Conservation (phyloP, 2,797 vertebrate species). For the Argyrosomus regius region DNA sequence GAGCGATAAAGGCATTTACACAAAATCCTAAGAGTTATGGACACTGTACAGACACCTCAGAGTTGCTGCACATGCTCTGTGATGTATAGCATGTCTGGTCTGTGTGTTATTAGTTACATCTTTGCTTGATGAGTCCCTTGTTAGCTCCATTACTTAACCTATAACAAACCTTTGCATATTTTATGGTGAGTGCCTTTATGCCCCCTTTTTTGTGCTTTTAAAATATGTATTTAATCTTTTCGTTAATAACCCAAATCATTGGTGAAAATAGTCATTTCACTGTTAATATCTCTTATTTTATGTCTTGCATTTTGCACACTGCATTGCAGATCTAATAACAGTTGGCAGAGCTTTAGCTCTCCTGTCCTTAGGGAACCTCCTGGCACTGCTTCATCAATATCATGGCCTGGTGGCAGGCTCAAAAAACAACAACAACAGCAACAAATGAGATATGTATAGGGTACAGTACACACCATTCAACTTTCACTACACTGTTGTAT, state of each 20-base stretch:
- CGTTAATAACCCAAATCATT: background rate
- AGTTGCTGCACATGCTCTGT: background rate
- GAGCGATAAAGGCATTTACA: background rate
- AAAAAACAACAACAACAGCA: constrained; percentile 2
- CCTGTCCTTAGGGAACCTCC: constrained; percentile 40
- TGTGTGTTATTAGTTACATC: background rate
- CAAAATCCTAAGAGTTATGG: background rate
- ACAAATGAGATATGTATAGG: constrained; percentile 5
- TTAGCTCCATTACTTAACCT: background rate
- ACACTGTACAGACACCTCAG: background rate
- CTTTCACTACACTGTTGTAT: background rate
- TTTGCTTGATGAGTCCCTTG: background rate
- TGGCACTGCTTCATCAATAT: constrained; percentile 44
- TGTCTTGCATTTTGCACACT: constrained; percentile 18
- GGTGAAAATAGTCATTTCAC: background rate
- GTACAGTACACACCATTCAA: background rate
- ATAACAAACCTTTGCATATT: background rate
- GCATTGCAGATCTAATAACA: constrained; percentile 54
- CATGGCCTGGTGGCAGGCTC: constrained; percentile 11
- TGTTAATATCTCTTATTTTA: constrained; percentile 1
- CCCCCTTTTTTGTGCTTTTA: background rate
- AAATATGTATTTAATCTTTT: background rate
- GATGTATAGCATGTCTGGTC: background rate
- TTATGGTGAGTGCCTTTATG: background rate
- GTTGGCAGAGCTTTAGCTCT: constrained; percentile 47